Conservation (phyloP, 2,888 invertebrate species). For the Rosalia funebris region DNA sequence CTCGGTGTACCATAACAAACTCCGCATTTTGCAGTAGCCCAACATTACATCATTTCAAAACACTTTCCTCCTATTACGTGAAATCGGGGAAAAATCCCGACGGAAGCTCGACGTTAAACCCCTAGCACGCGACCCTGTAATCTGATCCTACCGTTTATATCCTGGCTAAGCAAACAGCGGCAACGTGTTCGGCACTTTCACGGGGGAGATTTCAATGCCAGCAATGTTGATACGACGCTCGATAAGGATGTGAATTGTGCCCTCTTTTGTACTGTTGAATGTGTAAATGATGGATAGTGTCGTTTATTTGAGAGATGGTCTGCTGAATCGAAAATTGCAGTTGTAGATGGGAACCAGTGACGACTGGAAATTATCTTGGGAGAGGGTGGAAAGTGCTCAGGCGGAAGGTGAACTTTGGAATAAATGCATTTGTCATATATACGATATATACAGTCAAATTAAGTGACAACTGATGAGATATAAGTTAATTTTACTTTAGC, state of each 20-base stretch:
- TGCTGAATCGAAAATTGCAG: constrained; percentile 20
- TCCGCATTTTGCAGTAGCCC: too few species aligned
- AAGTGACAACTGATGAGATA: too few species aligned
- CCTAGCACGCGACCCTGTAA: constrained; percentile 2
- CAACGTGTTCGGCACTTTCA: constrained; percentile 6
- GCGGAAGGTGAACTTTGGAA: background rate
- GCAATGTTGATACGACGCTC: background rate
- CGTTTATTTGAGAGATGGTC: constrained; percentile 29
- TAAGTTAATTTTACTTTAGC: too few species aligned
- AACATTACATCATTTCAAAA: too few species aligned
- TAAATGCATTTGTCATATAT: background rate
- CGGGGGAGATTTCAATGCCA: constrained; percentile 17
- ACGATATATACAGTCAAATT: too few species aligned
- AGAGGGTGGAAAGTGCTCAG: background rate
- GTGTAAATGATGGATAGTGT: constrained; percentile 31
- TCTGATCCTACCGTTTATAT: constrained; percentile 10
- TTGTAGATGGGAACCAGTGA: constrained; percentile 18
- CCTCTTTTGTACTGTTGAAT: constrained; percentile 26
- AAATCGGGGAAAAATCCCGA: background rate
- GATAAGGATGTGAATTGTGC: constrained; percentile 9
- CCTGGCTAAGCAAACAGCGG: constrained; percentile 6
- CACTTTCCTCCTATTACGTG: too few species aligned
- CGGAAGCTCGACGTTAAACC: background rate
- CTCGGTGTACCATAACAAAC: too few species aligned
- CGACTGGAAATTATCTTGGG: background rate